Conservation (phyloP, 2,888 invertebrate species). For the Drosophila limbata region DNA sequence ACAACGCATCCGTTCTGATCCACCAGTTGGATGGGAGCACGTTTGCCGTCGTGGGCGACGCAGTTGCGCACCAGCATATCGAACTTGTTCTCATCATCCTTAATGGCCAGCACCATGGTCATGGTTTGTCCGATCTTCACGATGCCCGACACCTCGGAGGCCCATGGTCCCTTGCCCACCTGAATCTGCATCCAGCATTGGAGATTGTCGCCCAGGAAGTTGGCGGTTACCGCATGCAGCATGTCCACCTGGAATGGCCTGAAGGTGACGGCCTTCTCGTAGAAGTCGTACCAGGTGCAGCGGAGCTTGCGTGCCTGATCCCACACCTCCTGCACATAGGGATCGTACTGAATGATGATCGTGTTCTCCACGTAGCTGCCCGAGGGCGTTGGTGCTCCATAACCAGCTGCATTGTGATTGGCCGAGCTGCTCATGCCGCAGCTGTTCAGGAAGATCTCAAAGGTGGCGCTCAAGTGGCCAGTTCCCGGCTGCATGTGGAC, state of each 20-base stretch:
- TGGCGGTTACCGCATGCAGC: slow-evolving; percentile 97
- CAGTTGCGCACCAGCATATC: slow-evolving; percentile 98
- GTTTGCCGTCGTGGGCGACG: slow-evolving; percentile 97
- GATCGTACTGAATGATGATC: slow-evolving; percentile 97
- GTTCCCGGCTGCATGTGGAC: slow-evolving; percentile 96
- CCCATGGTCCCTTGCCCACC: slow-evolving; percentile 98
- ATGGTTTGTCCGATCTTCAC: slow-evolving; percentile 98
- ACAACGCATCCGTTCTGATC: slow-evolving; percentile 97
- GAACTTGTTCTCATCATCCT: slow-evolving; percentile 98
- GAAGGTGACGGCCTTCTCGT: slow-evolving; percentile 97
- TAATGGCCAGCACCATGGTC: slow-evolving; percentile 98
- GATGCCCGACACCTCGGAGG: slow-evolving; percentile 97
- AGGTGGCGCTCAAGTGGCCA: slow-evolving; percentile 95
- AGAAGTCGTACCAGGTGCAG: slow-evolving; percentile 98
- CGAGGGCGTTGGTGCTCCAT: slow-evolving; percentile 95
- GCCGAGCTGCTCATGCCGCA: slow-evolving; percentile 98
- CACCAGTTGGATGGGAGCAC: slow-evolving; percentile 96
- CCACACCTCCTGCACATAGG: slow-evolving; percentile 97
- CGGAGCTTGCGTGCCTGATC: slow-evolving; percentile 95
- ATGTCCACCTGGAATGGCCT: slow-evolving; percentile 98
- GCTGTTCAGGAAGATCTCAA: slow-evolving; percentile 96
- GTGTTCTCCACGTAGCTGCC: slow-evolving; percentile 98
- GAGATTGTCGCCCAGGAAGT: slow-evolving; percentile 97
- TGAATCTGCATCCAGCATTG: slow-evolving; percentile 99
- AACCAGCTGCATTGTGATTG: slow-evolving; percentile 93